Conservation (phyloP, 2,888 invertebrate species). For the Polydrusus cervinus region DNA sequence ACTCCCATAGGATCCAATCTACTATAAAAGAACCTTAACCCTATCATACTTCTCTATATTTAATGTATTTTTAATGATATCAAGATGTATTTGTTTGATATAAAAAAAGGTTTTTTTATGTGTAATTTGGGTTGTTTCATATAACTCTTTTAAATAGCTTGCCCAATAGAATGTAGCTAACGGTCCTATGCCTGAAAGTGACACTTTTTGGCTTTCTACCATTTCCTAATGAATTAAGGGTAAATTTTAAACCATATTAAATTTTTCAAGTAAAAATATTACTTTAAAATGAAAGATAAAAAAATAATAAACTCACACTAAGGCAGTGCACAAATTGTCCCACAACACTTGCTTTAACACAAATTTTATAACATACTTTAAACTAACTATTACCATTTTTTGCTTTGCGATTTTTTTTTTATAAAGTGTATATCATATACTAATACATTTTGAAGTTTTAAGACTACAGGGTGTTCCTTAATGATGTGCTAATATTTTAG, state of each 20-base stretch:
- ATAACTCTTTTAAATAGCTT: conserved; percentile 23
- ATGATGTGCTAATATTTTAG: too few species aligned
- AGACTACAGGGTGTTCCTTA: too few species aligned
- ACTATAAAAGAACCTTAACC: conserved; percentile 5
- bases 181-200: conserved; percentile 48
- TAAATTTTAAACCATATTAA: conserved; percentile 3
- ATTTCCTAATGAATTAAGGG: neutral
- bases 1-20: neutral
- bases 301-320: neutral
- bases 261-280: neutral
- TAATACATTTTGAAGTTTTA: neutral
- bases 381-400: too few species aligned
- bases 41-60: neutral
- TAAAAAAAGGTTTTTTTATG: neutral
- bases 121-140: neutral
- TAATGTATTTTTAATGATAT: too few species aligned
- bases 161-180: conserved; percentile 54
- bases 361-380: neutral
- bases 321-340: conserved; percentile 18
- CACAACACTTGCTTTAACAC: conserved; percentile 26
- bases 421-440: neutral
- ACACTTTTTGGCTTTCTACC: conserved; percentile 16
- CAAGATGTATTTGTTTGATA: too few species aligned
- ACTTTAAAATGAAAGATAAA: neutral
- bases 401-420: neutral